Percentiles rank a stretch among this genome's conserved stretches.
Evolutionary conservation across 2,797 vertebrate genomes (phyloP).

Genomic region (Chloroceryle amazona): DNA sequence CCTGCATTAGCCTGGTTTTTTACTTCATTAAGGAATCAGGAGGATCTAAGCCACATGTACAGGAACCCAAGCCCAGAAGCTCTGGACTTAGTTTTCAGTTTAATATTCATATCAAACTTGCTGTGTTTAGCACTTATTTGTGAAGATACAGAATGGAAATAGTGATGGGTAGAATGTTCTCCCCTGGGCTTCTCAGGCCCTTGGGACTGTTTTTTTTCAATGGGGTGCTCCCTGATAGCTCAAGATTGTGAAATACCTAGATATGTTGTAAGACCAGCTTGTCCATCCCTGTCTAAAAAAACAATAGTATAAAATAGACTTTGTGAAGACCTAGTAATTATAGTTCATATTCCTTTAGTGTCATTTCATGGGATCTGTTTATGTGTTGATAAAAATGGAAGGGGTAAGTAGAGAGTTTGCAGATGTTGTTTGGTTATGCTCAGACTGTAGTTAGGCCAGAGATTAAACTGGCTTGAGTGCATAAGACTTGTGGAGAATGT

Average conservation of each 20-base stretch:
- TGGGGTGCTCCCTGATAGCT: accelerated
- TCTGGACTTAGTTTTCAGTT: background rate
- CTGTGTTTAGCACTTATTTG: background rate
- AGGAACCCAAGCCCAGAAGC: background rate
- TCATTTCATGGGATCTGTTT: background rate
- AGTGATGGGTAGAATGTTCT: background rate
- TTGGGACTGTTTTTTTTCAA: accelerated
- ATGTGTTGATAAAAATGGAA: background rate
- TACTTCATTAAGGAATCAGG: background rate
- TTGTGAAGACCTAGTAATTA: background rate
- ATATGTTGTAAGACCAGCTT: background rate
- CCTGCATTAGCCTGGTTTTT: accelerated
- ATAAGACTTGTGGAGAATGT: background rate
- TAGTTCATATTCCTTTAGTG: background rate
- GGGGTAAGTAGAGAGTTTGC: background rate
- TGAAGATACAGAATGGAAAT: background rate
- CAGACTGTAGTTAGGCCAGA: background rate
- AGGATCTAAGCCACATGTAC: background rate
- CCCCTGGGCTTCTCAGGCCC: background rate
- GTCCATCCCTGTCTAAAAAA: background rate
- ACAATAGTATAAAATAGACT: background rate
- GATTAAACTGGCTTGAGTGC: background rate
- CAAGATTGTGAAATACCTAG: background rate
- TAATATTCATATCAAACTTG: background rate
- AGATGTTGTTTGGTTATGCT: background rate